These are phyloP conservation scores for Apostichopus leukothele DNA, from an alignment of 53 echinoderm and acorn worm genomes.

Conservation along the genomic window DNA sequence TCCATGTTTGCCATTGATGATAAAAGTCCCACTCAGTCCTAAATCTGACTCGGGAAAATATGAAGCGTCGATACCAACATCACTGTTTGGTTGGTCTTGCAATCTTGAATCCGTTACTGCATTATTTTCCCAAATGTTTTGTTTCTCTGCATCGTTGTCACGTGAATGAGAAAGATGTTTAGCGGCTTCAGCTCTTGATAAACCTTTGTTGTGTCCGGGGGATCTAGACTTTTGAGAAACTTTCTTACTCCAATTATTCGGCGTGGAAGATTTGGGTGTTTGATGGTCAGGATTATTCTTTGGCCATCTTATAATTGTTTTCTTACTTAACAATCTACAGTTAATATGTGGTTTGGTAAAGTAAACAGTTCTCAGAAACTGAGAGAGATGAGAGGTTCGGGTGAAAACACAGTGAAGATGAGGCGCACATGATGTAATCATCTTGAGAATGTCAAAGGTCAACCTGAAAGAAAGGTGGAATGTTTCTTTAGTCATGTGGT, in stretches of 20 bases:
- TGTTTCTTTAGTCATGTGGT: too few species aligned
- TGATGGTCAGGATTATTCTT: background rate
- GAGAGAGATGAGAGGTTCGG: background rate
- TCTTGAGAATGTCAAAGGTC: background rate
- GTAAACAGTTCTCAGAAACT: background rate
- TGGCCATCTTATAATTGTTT: background rate
- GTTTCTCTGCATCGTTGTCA: background rate
- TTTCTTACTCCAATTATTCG: background rate
- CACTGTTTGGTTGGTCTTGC: background rate
- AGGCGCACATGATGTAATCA: background rate
- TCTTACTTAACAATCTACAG: constrained; percentile 1
- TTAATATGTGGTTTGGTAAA: background rate
- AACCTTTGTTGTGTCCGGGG: background rate
- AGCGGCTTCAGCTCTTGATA: background rate
- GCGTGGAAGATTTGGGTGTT: background rate
- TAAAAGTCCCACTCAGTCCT: constrained; percentile 38
- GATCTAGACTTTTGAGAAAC: background rate
- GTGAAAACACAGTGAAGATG: background rate
- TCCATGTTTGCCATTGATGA: constrained; percentile 2
- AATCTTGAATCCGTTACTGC: background rate
- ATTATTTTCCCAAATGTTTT: background rate
- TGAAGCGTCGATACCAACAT: background rate
- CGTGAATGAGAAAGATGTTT: background rate
- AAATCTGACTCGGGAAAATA: constrained; percentile 6
- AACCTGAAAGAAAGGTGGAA: background rate